Conservation (phyloP, 2,113 vertebrate species). For the Terrapene triunguis region DNA sequence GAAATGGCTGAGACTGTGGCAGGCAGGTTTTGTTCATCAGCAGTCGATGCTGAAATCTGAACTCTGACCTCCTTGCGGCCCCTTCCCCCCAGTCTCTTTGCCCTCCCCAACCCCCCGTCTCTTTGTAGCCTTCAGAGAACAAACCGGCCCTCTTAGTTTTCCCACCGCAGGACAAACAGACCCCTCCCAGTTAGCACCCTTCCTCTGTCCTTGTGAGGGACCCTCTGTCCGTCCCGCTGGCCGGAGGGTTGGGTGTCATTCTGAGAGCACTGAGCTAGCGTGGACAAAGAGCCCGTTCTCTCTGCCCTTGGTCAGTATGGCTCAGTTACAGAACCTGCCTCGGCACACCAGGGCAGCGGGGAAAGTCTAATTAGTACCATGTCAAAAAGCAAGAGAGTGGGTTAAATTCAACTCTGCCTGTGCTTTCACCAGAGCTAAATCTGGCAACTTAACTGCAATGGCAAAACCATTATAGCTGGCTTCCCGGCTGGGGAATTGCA, state of each 20-base stretch:
- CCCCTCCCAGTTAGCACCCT: neutral
- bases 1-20: neutral
- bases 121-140: neutral
- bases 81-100: fast-evolving
- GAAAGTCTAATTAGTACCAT: neutral
- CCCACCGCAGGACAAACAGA: neutral
- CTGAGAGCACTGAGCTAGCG: neutral
- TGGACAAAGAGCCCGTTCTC: neutral
- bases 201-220: neutral
- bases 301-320: neutral
- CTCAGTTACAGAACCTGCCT: neutral
- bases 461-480: neutral
- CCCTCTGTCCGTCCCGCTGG: fast-evolving
- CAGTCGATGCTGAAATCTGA: neutral
- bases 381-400: neutral
- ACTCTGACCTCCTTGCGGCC: neutral
- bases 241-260: fast-evolving
- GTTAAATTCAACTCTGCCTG: neutral
- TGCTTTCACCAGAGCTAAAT: neutral
- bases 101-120: no score
- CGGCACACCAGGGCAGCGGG: no score
- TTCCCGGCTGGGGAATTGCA: neutral
- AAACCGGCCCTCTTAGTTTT: neutral
- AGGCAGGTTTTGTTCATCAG: neutral
- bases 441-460: neutral